These are phyloP conservation scores for Falcunculus frontatus DNA, from an alignment of 2,113 vertebrate genomes.

Conservation along the genomic window DNA sequence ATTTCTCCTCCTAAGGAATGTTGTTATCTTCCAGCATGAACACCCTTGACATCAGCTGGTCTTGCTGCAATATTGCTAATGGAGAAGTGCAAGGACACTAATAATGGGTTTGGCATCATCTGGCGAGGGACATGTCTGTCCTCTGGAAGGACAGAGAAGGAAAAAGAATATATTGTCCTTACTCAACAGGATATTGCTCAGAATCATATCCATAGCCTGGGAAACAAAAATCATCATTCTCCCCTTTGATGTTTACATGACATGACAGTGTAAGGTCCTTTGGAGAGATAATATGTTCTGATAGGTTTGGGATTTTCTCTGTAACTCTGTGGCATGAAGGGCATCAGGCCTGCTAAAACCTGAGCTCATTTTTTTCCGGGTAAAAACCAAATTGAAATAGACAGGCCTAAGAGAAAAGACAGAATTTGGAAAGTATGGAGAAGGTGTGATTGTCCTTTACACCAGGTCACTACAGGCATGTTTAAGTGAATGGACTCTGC, in stretches of 20 bases:
- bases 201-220: neutral
- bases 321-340: neutral
- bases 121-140: neutral
- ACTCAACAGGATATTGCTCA: neutral
- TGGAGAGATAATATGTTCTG: neutral
- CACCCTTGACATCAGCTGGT: slow-evolving; percentile 26
- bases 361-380: neutral
- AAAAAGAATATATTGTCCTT: neutral
- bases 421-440: neutral
- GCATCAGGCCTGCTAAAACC: neutral
- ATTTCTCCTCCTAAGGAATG: neutral
- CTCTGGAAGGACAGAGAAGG: neutral
- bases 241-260: neutral
- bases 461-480: neutral
- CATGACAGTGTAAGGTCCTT: neutral
- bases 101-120: neutral
- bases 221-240: neutral
- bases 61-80: slow-evolving; percentile 18
- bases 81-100: neutral
- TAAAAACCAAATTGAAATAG: neutral
- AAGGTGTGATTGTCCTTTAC: neutral
- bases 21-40: neutral
- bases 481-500: neutral
- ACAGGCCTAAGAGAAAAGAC: neutral
- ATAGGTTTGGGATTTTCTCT: neutral